Base-by-base conservation (phyloP, 2,113 vertebrate genomes). In the Phyllostomus discolor region DNA sequence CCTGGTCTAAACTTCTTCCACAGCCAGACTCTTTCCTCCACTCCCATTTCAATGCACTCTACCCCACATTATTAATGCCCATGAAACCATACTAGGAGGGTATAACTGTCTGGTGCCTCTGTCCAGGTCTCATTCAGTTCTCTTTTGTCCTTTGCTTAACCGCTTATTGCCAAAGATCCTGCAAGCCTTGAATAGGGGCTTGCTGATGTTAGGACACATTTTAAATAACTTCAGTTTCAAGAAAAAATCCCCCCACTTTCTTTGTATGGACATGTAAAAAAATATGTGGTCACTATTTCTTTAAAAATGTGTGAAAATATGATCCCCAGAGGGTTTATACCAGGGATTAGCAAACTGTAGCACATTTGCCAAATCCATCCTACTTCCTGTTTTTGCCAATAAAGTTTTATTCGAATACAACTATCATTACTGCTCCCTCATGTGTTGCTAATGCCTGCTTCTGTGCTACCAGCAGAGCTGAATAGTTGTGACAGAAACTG, bases 391-490 rank as follows among this genome's bases (percentile, higher is more conserved):
- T 78, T 76, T 91, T 89, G 31, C 87, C 69, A 92, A 90, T 87
- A 62, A 88, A 89, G 31, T 46, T 95, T 95, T 70, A 75, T 92
- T 96, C 72, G 70, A 88, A 75, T 41, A 89, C 4, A 80, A 12
- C 3, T 41, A 84, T 26, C 9, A 46, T 59, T 14, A 17, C 1
- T 72, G 20, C 12, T 73, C 28, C 35, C n/a, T 85, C 48, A n/a
- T 66, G 7, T 50, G 38, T 76, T 75, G 31, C 46, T 90, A 59
- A 78, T 52, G 16, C 6, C 50, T 59, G 12, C 67, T 83, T 89
- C 73, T 7, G n/a, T 35, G 38, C 17, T 72, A 35, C 7, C 2
- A 87, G n/a, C 12, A 41, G n/a, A 66, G 10, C 6, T 54, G n/a
- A 90, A 33, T 43, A 78, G 46, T 10, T 78, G 19, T 33, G 6